Base-by-base conservation (phyloP, 2,888 invertebrate species). In the Epistrophella euchroma region DNA sequence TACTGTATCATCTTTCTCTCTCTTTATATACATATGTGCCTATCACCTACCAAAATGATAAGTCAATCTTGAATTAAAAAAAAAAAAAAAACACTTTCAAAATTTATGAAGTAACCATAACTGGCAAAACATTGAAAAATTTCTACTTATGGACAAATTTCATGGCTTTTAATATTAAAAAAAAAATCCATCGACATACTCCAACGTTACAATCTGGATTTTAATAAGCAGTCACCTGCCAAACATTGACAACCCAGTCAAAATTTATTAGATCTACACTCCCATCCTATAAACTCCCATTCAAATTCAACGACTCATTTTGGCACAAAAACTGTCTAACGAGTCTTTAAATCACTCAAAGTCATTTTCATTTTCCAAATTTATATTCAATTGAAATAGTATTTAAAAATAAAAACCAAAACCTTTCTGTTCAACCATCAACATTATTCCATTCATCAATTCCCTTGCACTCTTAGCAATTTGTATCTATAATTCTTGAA, bases 341-440 rank as follows among this genome's bases (percentile, higher is more conserved):
- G 35, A 62, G 72, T 74, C 82, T 70, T 32, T 86, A 82, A 86
- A 86, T 86, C 86, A 86, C 82, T 86, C 86, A 78, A 70, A 74
- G 86, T 86, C 73, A 62, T 43, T 13, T 11, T 25, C 37, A 52
- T 50, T 43, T 62, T 70, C 43, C 9, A 71, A 66, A 58, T 25
- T 37, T 70, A 55, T 66, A 58, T 22, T 58, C 64, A 72, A 43
- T 17, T 56, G 4, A 5, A 35, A 32, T 5, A 55, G 5, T 19
- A 17, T 9, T 2, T 0, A 17, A 32, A 25, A n/a, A 7, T 6
- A n/a, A 25, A 22, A 37, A 47, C 0, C 4, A 40, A 47, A 68
- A 80, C 71, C 43, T 19, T 71, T 45, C 58, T 79, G 64, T 66
- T 64, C 11, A 9, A 28, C 40, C 4, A 32, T 19, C 11, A 64